phyloP scores from a whole-genome alignment of 1,140 invertebrate genomes.

The Dendroctonus valens region DNA sequence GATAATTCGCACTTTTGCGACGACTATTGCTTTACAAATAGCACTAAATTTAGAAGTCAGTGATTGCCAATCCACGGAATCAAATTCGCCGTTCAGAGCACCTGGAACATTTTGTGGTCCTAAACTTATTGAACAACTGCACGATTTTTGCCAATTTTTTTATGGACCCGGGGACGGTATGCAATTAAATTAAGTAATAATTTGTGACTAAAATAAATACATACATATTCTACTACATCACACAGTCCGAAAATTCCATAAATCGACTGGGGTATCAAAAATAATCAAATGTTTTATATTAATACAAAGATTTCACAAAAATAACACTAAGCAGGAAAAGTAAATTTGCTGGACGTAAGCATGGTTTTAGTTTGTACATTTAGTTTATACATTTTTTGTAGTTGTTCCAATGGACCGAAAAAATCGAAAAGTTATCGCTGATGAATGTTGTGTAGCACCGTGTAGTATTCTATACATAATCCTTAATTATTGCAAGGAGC shows the following conservation, averaged over 20 bases:
- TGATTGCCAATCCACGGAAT: no score
- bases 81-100: neutral
- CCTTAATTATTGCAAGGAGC: conserved; percentile 11
- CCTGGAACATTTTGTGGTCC: conserved; percentile 2
- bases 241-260: no score
- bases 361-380: no score
- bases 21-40: no score
- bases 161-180: conserved; percentile 10
- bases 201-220: neutral
- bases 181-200: neutral
- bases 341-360: no score
- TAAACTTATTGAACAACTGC: conserved; percentile 11
- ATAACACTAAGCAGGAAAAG: neutral
- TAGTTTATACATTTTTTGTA: neutral
- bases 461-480: conserved; percentile 15
- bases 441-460: conserved; percentile 8
- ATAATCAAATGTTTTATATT: no score
- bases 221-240: no score
- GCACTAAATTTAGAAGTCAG: no score
- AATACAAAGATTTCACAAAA: neutral
- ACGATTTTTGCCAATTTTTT: conserved; percentile 7
- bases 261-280: no score
- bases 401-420: neutral
- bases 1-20: no score
- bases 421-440: neutral